Conservation (phyloP, 2,888 invertebrate genomes). For the Sialis lutaria region DNA sequence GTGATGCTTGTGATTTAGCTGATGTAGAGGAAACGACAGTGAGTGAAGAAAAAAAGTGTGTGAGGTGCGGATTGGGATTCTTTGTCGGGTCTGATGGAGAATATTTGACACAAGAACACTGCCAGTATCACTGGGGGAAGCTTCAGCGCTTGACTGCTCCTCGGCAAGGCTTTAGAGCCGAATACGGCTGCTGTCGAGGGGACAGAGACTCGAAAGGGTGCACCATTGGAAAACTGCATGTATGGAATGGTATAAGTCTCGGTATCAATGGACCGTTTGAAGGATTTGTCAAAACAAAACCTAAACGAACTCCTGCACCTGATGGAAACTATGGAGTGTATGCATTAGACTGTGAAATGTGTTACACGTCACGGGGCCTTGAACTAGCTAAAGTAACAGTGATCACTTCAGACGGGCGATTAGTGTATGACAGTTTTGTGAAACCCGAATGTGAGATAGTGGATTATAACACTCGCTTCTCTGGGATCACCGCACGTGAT, state of each 20-base stretch:
- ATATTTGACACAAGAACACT: constrained; percentile 55
- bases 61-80: constrained; percentile 56
- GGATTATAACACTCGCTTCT: constrained; percentile 91
- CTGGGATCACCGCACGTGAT: constrained; percentile 64
- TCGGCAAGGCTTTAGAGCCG: constrained; percentile 8
- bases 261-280: constrained; percentile 59
- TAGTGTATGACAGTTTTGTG: constrained; percentile 73
- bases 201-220: constrained; percentile 41
- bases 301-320: constrained; percentile 20
- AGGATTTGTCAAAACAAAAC: constrained; percentile 42
- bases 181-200: constrained; percentile 47
- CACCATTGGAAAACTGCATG: constrained; percentile 44
- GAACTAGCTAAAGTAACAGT: constrained; percentile 82
- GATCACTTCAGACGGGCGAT: constrained; percentile 50
- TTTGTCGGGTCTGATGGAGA: constrained; percentile 50
- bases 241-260: constrained; percentile 54
- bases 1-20: neutral
- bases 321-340: constrained; percentile 40
- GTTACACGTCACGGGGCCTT: constrained; percentile 70
- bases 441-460: constrained; percentile 66
- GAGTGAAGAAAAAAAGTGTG: constrained; percentile 38
- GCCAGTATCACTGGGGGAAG: constrained; percentile 82
- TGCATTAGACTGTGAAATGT: constrained; percentile 95
- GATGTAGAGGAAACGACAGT: constrained; percentile 1
- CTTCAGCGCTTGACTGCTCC: constrained; percentile 25